These are phyloP conservation scores for Pterocles burchelli DNA, from an alignment of 2,113 vertebrate species.

Conservation along the genomic window DNA sequence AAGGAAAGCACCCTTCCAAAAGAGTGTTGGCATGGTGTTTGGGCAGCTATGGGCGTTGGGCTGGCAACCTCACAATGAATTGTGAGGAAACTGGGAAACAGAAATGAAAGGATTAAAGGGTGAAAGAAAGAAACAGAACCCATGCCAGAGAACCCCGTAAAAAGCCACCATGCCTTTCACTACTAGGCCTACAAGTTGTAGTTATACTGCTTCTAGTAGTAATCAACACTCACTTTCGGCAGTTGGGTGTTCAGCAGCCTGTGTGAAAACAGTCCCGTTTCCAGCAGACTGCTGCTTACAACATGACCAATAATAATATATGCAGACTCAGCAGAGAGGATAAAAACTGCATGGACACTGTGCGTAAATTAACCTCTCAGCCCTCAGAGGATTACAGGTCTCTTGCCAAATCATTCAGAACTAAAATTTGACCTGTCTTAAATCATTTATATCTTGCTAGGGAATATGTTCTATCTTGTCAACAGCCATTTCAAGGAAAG, in stretches of 20 bases:
- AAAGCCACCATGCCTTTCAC: background rate
- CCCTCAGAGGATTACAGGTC: slow-evolving; percentile 11
- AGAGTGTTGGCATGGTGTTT: background rate
- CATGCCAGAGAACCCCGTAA: background rate
- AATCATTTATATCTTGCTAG: slow-evolving; percentile 8
- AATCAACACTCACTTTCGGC: background rate
- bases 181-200: background rate
- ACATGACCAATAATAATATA: background rate
- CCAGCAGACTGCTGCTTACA: background rate
- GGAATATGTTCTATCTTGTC: background rate
- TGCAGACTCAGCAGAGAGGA: background rate
- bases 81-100: background rate
- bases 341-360: background rate
- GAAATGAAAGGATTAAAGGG: background rate
- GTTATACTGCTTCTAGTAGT: background rate
- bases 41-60: background rate
- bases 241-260: background rate
- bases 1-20: background rate
- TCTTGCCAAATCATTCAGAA: slow-evolving; percentile 3
- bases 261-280: background rate
- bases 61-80: background rate
- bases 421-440: slow-evolving; percentile 5
- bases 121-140: background rate
- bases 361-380: slow-evolving; percentile 7
- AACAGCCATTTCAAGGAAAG: background rate